These are phyloP conservation scores for Tipula vernalis DNA, from an alignment of 2,888 invertebrate species.

Conservation along the genomic window DNA sequence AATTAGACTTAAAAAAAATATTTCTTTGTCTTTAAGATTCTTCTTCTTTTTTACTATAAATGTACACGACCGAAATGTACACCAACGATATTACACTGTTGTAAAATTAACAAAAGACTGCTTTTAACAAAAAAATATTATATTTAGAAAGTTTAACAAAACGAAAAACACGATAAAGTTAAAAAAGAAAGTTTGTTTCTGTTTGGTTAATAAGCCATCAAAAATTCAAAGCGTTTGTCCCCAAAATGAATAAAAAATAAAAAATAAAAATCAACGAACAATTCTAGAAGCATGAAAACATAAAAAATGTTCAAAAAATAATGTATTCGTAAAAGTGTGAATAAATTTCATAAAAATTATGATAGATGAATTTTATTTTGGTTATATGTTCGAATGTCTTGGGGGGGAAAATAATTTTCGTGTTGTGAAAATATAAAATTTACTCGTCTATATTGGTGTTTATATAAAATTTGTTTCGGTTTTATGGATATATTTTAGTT, in stretches of 20 bases:
- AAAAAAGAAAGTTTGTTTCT: not conserved
- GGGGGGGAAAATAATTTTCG: not conserved
- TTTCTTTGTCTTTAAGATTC: not conserved
- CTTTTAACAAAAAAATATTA: not conserved
- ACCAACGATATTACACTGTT: not conserved
- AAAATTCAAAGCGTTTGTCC: constrained; percentile 4
- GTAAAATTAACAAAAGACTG: not conserved
- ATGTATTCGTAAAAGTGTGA: not conserved
- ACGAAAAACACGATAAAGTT: not conserved
- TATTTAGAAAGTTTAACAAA: not conserved
- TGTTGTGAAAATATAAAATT: not conserved
- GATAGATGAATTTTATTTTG: not conserved
- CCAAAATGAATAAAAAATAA: not conserved
- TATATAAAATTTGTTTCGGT: not conserved
- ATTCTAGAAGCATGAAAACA: not conserved
- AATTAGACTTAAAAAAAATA: not conserved
- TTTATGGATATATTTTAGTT: not conserved
- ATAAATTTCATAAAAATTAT: not conserved
- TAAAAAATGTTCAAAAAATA: not conserved
- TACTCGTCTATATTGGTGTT: not conserved
- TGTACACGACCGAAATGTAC: too few relatives aligned
- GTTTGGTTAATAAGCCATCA: not conserved
- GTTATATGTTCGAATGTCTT: not conserved
- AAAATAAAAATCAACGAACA: not conserved
- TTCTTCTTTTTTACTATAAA: not conserved